Evolutionary conservation across 2,888 invertebrate species (phyloP), one percentile per base, ranked within the genome.

Genomic region (Campoplex nolae): DNA sequence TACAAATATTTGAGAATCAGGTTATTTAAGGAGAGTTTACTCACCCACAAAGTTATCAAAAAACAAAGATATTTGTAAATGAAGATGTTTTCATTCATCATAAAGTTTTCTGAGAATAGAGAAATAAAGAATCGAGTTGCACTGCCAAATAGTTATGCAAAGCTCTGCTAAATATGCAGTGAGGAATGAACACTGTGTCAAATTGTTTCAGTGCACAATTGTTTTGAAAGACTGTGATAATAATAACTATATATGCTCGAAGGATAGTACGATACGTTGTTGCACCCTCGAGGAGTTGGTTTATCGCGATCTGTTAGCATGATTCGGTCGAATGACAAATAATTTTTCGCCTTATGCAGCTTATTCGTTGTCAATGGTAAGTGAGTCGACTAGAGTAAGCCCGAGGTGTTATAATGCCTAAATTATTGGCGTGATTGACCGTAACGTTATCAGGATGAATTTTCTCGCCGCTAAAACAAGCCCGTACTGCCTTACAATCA

Each of bases 381-480:
- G 32, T 51, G 65, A 77, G 32, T 62, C 45, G 67, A 67, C 32
- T 67, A 48, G 51, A 68, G 38, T 16, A n/a, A 23, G 54, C 38
- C 54, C 16, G 9, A 35, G 78, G 78, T 78, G 78, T 78, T 78
- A 42, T 35, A 54, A 78, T 68, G 68, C 68, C 54, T 78, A 51
- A 68, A 68, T 56, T 78, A 68, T 54, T 13, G 38, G 51, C 78
- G 68, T 38, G 73, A 81, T 81, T 74, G 81, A 73, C 65, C 81
- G 81, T 54, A 45, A 42, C 70, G 48, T 83, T 80, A 80, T 73
- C 83, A 68, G 76, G 73, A 77, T 86, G 75, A 68, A 80, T 86
- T 83, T 83, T 75, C 83, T 38, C 51, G 35, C 62, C 23, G 71
- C 8, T 80, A 35, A 80, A 86, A 83, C 86, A 86, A 80, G 86